Conservation (phyloP, 2,113 vertebrate genomes). For the zebrafish (Danio rerio) region DNA sequence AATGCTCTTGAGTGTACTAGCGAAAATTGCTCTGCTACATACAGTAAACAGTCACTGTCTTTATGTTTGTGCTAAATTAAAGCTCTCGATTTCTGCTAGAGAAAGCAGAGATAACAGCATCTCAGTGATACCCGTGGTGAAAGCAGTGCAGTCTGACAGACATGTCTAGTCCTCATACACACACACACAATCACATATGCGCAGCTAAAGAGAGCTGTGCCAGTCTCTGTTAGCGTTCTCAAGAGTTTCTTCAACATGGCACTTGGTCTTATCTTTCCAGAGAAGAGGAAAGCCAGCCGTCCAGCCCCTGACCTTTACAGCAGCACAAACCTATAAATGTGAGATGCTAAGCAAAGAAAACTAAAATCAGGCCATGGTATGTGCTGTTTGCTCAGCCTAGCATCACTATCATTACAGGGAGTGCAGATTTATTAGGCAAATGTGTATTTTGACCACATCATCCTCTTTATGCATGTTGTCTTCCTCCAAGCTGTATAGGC, state of each 20-base stretch:
- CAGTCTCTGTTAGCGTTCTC: slow-evolving; percentile 33
- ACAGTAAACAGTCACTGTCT: neutral
- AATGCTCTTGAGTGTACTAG: slow-evolving; percentile 1
- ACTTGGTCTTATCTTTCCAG: slow-evolving; percentile 28
- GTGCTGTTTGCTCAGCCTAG: neutral
- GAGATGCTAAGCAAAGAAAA: neutral
- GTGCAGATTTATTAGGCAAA: no score
- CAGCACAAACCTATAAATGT: slow-evolving; percentile 2
- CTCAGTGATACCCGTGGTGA: slow-evolving; percentile 12
- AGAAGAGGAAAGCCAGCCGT: neutral
- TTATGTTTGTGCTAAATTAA: slow-evolving; percentile 16
- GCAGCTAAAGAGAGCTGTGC: slow-evolving; percentile 39
- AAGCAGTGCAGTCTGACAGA: slow-evolving; percentile 11
- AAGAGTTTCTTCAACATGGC: slow-evolving; percentile 34
- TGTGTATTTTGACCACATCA: no score
- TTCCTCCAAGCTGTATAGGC: no score
- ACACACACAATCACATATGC: slow-evolving; percentile 6
- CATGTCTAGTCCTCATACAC: slow-evolving; percentile 3
- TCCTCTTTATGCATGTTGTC: no score
- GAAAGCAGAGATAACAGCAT: slow-evolving; percentile 16
- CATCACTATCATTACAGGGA: neutral
- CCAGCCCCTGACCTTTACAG: slow-evolving; percentile 31
- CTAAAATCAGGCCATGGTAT: neutral
- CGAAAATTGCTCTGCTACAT: slow-evolving; percentile 1
- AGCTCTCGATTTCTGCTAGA: slow-evolving; percentile 26